Percentiles rank a stretch among this genome's conserved stretches.
Conservation (phyloP, 2,113 vertebrate species). For the Grammomys surdaster region DNA sequence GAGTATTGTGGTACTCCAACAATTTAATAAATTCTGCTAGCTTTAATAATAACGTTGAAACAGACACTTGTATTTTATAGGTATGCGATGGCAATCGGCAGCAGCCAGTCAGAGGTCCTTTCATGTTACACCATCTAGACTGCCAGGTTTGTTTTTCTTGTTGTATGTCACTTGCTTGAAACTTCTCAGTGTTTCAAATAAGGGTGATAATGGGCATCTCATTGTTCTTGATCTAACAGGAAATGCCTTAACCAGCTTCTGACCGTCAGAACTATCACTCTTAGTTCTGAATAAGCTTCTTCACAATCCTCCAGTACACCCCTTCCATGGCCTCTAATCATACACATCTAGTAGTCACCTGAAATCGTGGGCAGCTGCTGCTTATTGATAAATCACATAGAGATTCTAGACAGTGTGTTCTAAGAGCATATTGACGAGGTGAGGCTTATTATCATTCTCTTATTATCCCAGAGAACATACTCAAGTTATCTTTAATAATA, state of each 20-base stretch:
- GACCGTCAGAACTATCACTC: not conserved
- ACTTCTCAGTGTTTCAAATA: conserved; percentile 27
- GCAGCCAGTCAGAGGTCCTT: not conserved
- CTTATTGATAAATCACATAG: not conserved
- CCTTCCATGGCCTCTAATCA: not conserved
- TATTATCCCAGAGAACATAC: not conserved
- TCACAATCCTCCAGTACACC: not conserved
- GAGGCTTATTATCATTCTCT: not conserved
- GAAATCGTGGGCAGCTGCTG: not conserved
- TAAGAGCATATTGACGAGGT: not conserved
- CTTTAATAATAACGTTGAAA: conserved; percentile 51
- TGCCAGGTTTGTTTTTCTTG: conserved; percentile 16
- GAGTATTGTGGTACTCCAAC: not conserved
- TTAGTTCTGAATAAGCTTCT: conserved; percentile 1
- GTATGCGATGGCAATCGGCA: not conserved
- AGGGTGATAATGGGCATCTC: not conserved
- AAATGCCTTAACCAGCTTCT: not conserved
- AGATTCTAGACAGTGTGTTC: not conserved
- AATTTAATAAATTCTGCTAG: conserved; percentile 56
- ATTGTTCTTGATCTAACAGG: not conserved
- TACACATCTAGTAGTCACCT: not conserved
- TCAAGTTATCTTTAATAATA: not conserved
- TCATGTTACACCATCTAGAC: not conserved
- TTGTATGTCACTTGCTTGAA: not conserved
- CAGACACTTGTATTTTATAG: not conserved